A percentile compares a stretch with the other conserved stretches of the same genome.
phyloP scores from a whole-genome alignment of 2,888 invertebrate species.

The Lutraria lutraria region DNA sequence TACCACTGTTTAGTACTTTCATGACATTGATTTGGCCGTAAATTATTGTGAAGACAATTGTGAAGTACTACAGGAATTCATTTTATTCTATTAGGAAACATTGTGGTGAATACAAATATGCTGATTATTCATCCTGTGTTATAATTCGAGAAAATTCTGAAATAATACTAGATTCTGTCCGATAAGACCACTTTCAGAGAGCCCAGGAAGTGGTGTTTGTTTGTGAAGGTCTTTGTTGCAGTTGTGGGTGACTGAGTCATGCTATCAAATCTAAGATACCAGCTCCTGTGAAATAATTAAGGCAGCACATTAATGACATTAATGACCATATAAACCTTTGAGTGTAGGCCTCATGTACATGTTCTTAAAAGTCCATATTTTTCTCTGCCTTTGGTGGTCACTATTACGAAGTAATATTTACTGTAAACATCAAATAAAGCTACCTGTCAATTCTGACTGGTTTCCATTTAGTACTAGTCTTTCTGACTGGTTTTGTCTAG shows the following conservation, averaged over 20 bases:
- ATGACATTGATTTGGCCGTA: not conserved
- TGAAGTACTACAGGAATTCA: not conserved
- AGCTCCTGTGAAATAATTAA: too few relatives aligned
- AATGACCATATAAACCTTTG: too few relatives aligned
- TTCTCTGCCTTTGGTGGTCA: too few relatives aligned
- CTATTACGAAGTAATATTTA: too few relatives aligned
- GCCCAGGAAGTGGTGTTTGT: not conserved
- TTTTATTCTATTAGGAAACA: not conserved
- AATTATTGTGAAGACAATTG: not conserved
- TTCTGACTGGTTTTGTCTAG: too few relatives aligned
- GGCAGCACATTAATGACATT: too few relatives aligned
- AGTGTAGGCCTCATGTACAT: not conserved
- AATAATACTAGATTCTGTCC: not conserved
- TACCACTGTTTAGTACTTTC: not conserved
- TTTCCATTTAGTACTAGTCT: too few relatives aligned
- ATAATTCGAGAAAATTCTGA: not conserved
- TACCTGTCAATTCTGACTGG: too few relatives aligned
- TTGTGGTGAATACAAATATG: not conserved
- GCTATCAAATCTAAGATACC: too few relatives aligned
- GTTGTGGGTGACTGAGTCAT: not conserved
- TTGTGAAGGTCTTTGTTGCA: not conserved
- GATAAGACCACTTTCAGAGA: too few relatives aligned
- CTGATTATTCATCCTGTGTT: not conserved
- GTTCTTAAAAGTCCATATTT: not conserved
- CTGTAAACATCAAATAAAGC: too few relatives aligned